phyloP scores from a whole-genome alignment of 2,113 vertebrate species.

The Macrotis lagotis region DNA sequence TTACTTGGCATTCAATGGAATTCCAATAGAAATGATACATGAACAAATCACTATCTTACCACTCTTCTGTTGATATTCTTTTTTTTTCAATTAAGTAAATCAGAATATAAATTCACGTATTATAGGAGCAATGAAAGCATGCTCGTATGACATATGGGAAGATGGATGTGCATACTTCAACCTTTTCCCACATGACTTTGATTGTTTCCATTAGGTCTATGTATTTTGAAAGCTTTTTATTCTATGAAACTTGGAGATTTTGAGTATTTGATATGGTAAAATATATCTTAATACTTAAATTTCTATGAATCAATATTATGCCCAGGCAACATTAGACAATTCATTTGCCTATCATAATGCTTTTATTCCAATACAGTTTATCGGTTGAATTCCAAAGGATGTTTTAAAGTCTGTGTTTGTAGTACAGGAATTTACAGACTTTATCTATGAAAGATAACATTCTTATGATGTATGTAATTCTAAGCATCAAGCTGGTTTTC shows the following conservation, averaged over 20 bases:
- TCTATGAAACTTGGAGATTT: neutral
- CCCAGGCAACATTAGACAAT: neutral
- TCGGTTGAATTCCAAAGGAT: neutral
- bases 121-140: neutral
- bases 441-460: neutral
- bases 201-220: neutral
- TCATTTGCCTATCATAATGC: neutral
- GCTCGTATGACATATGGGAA: neutral
- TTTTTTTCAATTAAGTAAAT: neutral
- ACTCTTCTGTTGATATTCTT: neutral
- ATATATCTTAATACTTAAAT: neutral
- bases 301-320: neutral
- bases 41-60: neutral
- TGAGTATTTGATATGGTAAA: neutral
- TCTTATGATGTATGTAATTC: neutral
- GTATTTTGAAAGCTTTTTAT: neutral
- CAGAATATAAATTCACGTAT: neutral
- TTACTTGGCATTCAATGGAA: neutral
- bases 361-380: neutral
- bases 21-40: neutral
- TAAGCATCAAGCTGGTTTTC: neutral
- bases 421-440: neutral
- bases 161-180: neutral
- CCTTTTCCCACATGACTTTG: neutral
- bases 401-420: neutral